Percentiles rank a stretch among this genome's conserved stretches.
Evolutionary conservation across 2,797 vertebrate species (phyloP).

Genomic region (Labroides dimidiatus): DNA sequence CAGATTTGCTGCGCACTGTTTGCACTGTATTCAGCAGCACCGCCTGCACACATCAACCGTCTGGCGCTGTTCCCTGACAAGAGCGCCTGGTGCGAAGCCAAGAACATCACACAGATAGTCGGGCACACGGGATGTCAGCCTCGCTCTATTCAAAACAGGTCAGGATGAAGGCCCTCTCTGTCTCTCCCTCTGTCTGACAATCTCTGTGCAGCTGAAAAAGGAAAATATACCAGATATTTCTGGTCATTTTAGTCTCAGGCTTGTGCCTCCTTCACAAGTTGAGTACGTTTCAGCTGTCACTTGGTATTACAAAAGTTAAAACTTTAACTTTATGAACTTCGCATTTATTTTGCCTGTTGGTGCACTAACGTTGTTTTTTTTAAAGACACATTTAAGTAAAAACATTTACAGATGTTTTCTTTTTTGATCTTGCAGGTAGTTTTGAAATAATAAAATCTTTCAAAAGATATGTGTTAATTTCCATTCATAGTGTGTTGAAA

Average conservation of each 20-base stretch:
- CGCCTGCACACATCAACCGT: constrained; percentile 95
- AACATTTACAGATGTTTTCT: background rate
- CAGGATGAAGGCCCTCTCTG: constrained; percentile 68
- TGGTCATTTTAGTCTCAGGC: constrained; percentile 16
- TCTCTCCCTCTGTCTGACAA: constrained; percentile 34
- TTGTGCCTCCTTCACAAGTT: constrained; percentile 2
- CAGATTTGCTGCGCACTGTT: constrained; percentile 86
- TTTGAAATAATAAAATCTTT: too few species aligned
- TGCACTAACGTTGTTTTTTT: too few species aligned
- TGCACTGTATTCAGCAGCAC: constrained; percentile 86
- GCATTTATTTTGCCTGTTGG: background rate
- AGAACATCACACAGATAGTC: constrained; percentile 99
- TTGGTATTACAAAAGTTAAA: background rate
- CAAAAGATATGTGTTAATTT: too few species aligned
- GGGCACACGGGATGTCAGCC: constrained; percentile 97
- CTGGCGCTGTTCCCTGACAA: constrained; percentile 98
- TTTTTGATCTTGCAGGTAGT: background rate
- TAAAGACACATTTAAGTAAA: background rate
- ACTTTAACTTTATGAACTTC: background rate
- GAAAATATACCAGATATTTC: constrained; percentile 21
- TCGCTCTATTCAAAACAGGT: constrained; percentile 99
- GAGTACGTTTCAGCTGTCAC: too few species aligned
- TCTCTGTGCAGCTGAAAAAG: constrained; percentile 25
- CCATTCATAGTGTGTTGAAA: background rate
- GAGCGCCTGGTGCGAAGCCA: constrained; percentile 98